Conservation (phyloP, 2,888 invertebrate species). For the Pteria penguin region DNA sequence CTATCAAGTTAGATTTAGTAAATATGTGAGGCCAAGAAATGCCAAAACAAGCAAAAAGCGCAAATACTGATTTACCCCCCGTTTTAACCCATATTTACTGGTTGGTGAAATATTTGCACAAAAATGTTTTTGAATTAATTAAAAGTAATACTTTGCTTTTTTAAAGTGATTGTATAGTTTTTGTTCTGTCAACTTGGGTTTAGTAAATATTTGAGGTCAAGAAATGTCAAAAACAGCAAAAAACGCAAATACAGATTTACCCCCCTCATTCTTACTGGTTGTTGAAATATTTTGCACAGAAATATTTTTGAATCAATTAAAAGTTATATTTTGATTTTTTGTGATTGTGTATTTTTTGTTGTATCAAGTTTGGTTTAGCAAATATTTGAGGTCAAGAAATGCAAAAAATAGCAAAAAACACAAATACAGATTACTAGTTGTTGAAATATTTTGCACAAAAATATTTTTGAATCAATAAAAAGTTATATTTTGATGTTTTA, state of each 20-base stretch:
- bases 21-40: too few species aligned
- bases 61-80: neutral
- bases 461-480: neutral
- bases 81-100: neutral
- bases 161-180: too few species aligned
- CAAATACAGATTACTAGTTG: neutral
- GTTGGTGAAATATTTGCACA: neutral
- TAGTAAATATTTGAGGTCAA: too few species aligned
- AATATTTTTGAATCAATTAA: neutral
- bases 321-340: neutral
- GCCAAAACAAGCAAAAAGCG: too few species aligned
- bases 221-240: neutral
- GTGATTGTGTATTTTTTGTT: neutral
- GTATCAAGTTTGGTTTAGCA: neutral
- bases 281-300: neutral
- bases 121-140: neutral
- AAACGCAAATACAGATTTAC: neutral
- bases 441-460: neutral
- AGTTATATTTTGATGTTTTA: neutral
- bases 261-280: neutral
- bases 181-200: too few species aligned
- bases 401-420: neutral
- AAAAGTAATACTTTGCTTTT: neutral
- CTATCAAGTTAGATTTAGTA: too few species aligned
- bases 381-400: neutral